These are phyloP conservation scores for Diarsia mendica DNA, from an alignment of 2,888 invertebrate genomes.

Conservation along the genomic window DNA sequence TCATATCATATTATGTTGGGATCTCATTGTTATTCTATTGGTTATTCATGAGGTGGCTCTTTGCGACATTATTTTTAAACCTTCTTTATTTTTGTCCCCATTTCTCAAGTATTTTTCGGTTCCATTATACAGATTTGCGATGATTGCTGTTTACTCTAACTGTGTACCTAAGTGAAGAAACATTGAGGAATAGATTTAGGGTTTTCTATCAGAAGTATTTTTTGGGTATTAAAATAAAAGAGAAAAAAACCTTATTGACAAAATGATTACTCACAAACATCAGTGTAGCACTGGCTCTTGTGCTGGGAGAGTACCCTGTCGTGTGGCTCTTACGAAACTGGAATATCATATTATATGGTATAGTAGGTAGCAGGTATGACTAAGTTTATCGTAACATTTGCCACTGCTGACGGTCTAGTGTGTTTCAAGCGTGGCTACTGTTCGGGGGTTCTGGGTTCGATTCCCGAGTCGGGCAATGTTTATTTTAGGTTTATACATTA, in stretches of 20 bases:
- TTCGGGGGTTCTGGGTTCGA: too few relatives aligned
- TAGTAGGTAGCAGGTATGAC: neutral
- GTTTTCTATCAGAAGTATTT: neutral
- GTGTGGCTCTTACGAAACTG: too few relatives aligned
- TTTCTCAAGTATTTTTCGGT: slow-evolving; percentile 37
- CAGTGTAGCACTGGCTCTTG: too few relatives aligned
- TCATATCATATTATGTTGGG: slow-evolving; percentile 42
- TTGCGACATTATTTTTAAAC: slow-evolving; percentile 19
- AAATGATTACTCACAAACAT: too few relatives aligned
- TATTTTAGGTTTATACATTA: too few relatives aligned
- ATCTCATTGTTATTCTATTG: slow-evolving; percentile 45
- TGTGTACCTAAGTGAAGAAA: slow-evolving; percentile 6
- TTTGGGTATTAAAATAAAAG: neutral
- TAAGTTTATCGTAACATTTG: neutral
- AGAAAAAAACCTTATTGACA: too few relatives aligned
- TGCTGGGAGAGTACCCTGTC: too few relatives aligned
- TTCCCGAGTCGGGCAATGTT: too few relatives aligned
- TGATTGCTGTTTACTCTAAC: slow-evolving; percentile 32
- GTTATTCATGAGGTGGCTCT: slow-evolving; percentile 48
- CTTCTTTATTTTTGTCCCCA: slow-evolving; percentile 27
- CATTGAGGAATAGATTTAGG: neutral
- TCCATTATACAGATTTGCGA: slow-evolving; percentile 34
- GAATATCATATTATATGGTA: too few relatives aligned
- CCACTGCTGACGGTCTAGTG: too few relatives aligned
- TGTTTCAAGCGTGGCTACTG: too few relatives aligned